Conservation (phyloP, 2,888 invertebrate species). For the Portevinia maculata region DNA sequence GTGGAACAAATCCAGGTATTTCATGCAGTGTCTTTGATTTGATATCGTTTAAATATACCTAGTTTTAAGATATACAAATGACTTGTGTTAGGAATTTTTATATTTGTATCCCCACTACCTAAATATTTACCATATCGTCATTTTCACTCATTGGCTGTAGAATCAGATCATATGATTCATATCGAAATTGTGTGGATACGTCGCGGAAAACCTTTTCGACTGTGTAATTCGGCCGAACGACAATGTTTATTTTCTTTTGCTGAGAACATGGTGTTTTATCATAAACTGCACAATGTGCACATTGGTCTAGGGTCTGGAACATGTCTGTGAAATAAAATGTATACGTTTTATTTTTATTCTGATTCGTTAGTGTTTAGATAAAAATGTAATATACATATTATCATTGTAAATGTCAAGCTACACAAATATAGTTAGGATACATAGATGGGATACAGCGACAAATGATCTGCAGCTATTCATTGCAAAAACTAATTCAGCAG, state of each 20-base stretch:
- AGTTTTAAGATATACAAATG: constrained; percentile 13
- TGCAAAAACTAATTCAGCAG: too few relatives aligned
- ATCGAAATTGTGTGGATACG: constrained; percentile 80
- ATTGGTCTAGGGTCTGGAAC: constrained; percentile 59
- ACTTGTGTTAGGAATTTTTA: neutral
- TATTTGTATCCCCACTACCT: neutral
- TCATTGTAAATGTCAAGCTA: too few relatives aligned
- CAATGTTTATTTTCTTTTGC: constrained; percentile 81
- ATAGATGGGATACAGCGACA: too few relatives aligned
- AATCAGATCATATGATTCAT: constrained; percentile 80
- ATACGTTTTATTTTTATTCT: constrained; percentile 16
- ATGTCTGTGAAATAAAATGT: constrained; percentile 52
- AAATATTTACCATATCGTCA: constrained; percentile 77
- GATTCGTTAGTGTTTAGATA: constrained; percentile 31
- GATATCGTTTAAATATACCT: constrained; percentile 80
- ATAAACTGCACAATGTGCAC: constrained; percentile 80
- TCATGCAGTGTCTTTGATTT: constrained; percentile 77
- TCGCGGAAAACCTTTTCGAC: constrained; percentile 80
- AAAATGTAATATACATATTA: constrained; percentile 24
- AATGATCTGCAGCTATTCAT: too few relatives aligned
- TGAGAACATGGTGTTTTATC: constrained; percentile 81
- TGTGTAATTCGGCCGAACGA: constrained; percentile 80
- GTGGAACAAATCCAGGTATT: constrained; percentile 79
- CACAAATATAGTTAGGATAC: too few relatives aligned
- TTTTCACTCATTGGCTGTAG: constrained; percentile 79